Percentiles rank a stretch among this genome's conserved stretches.
phyloP scores from a whole-genome alignment of 2,888 invertebrate species.

The Eurytoma adleriae region DNA sequence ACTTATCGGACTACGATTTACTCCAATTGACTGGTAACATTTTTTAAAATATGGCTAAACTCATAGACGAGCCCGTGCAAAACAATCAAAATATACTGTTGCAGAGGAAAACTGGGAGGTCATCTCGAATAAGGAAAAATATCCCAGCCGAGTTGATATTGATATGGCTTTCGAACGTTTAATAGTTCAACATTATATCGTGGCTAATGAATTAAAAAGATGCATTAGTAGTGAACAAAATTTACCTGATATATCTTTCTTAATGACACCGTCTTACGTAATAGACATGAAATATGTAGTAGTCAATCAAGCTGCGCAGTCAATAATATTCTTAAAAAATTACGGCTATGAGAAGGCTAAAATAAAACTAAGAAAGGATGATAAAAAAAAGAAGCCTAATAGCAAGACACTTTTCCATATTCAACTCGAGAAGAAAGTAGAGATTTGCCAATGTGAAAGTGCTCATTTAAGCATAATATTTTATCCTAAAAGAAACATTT shows the following conservation, averaged over 20 bases:
- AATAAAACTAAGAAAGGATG: constrained; percentile 72
- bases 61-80: too few relatives aligned
- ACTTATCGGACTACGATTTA: constrained; percentile 27
- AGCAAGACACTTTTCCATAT: constrained; percentile 68
- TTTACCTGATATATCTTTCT: neutral
- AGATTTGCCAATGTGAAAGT: constrained; percentile 77
- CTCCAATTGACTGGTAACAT: constrained; percentile 39
- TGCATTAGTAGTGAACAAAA: neutral
- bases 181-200: constrained; percentile 77
- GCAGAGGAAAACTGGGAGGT: constrained; percentile 70
- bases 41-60: too few relatives aligned
- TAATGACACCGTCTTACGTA: constrained; percentile 23
- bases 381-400: constrained; percentile 58
- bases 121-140: constrained; percentile 74
- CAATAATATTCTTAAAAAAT: constrained; percentile 74
- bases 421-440: constrained; percentile 70
- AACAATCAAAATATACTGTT: neutral
- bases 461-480: constrained; percentile 78
- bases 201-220: constrained; percentile 39
- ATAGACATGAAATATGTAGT: constrained; percentile 33
- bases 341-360: constrained; percentile 78
- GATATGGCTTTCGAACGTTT: constrained; percentile 80
- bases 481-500: constrained; percentile 75
- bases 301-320: constrained; percentile 21
- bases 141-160: constrained; percentile 80